Conservation (phyloP, 92 coral and sea anemone genomes). For the Ricordea florida region DNA sequence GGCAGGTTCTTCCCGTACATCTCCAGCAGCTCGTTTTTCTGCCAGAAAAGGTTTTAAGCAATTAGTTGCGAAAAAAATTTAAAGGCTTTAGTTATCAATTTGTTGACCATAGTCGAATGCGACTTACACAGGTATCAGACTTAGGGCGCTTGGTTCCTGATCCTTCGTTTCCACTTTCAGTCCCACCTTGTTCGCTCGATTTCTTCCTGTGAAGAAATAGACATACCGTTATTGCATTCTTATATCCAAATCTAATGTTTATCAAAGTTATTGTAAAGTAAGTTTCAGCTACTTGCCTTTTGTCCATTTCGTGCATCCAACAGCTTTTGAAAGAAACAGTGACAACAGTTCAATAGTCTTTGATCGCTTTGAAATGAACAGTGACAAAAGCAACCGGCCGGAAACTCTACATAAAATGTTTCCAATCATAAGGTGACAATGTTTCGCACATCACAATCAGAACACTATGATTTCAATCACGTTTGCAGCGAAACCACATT, state of each 20-base stretch:
- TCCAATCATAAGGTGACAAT: constrained; percentile 6
- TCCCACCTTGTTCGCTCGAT: not conserved
- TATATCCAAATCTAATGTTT: too few species aligned
- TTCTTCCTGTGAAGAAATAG: not conserved
- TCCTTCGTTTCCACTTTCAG: not conserved
- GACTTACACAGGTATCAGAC: constrained; percentile 6
- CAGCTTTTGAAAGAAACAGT: not conserved
- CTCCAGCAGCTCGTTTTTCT: constrained; percentile 14
- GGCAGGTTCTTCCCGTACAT: constrained; percentile 20
- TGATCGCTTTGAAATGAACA: not conserved
- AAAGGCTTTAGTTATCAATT: not conserved
- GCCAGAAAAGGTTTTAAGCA: not conserved
- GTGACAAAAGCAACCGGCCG: not conserved
- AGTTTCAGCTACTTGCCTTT: not conserved
- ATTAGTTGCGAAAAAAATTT: not conserved
- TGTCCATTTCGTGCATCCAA: not conserved
- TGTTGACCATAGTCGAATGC: not conserved
- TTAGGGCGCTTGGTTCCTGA: not conserved
- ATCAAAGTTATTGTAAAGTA: not conserved
- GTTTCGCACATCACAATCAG: not conserved
- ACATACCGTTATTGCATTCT: too few species aligned
- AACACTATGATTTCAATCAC: not conserved
- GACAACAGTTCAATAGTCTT: too few species aligned
- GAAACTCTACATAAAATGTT: not conserved
- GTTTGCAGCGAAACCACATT: not conserved